A percentile compares a stretch with the other conserved stretches of the same genome.
These are phyloP conservation scores for Drosophila tripunctata DNA, from an alignment of 2,888 invertebrate species.

Conservation along the genomic window DNA sequence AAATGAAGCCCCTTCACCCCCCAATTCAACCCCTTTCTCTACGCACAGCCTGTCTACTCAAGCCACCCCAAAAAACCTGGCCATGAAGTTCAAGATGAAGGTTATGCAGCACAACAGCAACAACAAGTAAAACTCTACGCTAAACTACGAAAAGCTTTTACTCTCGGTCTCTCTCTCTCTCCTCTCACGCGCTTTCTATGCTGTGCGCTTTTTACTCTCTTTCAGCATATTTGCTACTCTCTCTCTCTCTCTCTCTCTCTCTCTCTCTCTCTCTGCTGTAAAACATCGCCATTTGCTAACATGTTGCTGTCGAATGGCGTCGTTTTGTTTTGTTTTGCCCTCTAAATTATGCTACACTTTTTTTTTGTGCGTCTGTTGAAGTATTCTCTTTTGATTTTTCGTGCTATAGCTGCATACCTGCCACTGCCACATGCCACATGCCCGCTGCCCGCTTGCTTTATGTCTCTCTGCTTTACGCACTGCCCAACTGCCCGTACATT, in stretches of 20 bases:
- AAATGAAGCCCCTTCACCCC: constrained; percentile 12
- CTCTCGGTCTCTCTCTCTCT: constrained; percentile 27
- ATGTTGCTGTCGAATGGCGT: constrained; percentile 58
- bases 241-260: neutral
- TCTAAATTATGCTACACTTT: constrained; percentile 52
- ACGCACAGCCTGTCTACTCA: neutral
- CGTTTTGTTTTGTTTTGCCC: constrained; percentile 65
- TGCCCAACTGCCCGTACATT: neutral
- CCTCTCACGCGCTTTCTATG: neutral
- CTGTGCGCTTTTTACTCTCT: neutral
- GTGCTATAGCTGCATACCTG: constrained; percentile 16
- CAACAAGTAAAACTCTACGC: constrained; percentile 35
- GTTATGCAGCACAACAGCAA: constrained; percentile 52
- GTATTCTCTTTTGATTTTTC: constrained; percentile 32
- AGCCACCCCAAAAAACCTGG: constrained; percentile 28
- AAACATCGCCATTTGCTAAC: constrained; percentile 47
- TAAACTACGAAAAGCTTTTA: constrained; percentile 47
- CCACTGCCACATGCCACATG: constrained; percentile 7
- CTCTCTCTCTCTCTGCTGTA: neutral
- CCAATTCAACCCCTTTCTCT: neutral
- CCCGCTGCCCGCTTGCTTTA: neutral
- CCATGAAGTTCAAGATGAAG: constrained; percentile 78
- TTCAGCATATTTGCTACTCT: neutral
- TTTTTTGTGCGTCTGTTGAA: constrained; percentile 18
- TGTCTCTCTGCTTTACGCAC: neutral